Conservation (phyloP, 2,113 vertebrate genomes). For the Pachycephala philippinensis region DNA sequence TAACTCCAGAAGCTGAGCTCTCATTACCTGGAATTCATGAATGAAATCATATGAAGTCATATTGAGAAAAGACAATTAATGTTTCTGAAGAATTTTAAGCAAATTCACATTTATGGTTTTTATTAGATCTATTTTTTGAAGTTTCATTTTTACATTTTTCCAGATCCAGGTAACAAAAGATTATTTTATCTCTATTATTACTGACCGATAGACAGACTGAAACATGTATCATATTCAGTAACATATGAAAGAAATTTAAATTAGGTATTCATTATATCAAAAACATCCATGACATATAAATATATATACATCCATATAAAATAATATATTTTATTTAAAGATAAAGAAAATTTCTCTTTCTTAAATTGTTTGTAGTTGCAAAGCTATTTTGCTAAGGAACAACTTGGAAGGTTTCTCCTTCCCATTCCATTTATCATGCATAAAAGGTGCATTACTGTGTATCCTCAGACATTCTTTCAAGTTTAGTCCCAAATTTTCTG, state of each 20-base stretch:
- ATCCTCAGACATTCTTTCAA: background rate
- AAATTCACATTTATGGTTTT: background rate
- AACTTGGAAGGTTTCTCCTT: background rate
- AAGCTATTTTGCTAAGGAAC: background rate
- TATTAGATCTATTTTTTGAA: background rate
- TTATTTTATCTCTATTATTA: background rate
- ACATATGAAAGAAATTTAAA: background rate
- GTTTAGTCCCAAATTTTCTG: background rate
- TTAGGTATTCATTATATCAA: background rate
- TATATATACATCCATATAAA: background rate
- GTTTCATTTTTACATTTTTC: background rate
- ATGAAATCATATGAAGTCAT: background rate
- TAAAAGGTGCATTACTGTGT: background rate
- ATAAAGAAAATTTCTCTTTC: background rate
- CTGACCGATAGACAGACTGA: background rate
- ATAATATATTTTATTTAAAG: background rate
- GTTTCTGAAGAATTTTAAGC: background rate
- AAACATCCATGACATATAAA: too few species aligned
- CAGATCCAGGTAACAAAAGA: background rate
- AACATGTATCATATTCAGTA: background rate
- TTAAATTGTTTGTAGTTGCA: background rate
- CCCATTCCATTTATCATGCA: fast-evolving
- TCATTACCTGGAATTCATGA: background rate
- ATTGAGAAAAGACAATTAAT: background rate
- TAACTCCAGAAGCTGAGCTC: background rate